phyloP scores from a whole-genome alignment of 2,113 vertebrate species.

The Opisthocomus hoazin region DNA sequence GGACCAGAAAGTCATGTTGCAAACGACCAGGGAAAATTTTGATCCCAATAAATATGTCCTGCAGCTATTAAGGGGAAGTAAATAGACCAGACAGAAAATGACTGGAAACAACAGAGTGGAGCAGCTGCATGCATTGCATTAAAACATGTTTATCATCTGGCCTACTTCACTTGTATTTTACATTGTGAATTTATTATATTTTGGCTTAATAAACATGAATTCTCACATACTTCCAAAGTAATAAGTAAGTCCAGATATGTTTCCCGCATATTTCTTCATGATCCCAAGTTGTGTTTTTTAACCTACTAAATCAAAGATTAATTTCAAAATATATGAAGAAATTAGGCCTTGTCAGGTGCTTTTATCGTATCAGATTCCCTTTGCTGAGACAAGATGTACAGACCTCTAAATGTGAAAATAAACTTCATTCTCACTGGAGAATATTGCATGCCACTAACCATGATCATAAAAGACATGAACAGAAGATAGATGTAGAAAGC shows the following conservation, averaged over 20 bases:
- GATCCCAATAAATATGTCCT: constrained; percentile 33
- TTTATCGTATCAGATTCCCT: not conserved
- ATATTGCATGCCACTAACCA: not conserved
- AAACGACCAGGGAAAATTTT: constrained; percentile 14
- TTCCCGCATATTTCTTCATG: constrained; percentile 19
- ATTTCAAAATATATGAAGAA: not conserved
- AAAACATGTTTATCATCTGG: constrained; percentile 43
- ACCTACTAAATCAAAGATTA: not conserved
- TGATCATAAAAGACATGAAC: not conserved
- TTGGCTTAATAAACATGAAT: constrained; percentile 48
- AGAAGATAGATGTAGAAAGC: not conserved
- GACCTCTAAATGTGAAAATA: not conserved
- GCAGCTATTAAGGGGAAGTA: constrained; percentile 39
- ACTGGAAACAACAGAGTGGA: constrained; percentile 28
- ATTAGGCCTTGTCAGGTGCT: not conserved
- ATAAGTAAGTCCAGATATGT: constrained; percentile 24
- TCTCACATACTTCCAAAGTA: constrained; percentile 43
- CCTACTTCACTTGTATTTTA: constrained; percentile 33
- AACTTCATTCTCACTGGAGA: not conserved
- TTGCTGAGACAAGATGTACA: not conserved
- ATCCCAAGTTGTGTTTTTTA: not conserved
- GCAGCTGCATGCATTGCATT: constrained; percentile 43
- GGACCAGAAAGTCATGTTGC: constrained; percentile 5
- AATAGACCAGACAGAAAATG: constrained; percentile 32
- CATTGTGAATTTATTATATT: constrained; percentile 48